Evolutionary conservation across 2,113 vertebrate genomes (phyloP).

Genomic region (Dolichallabes microphthalmus): DNA sequence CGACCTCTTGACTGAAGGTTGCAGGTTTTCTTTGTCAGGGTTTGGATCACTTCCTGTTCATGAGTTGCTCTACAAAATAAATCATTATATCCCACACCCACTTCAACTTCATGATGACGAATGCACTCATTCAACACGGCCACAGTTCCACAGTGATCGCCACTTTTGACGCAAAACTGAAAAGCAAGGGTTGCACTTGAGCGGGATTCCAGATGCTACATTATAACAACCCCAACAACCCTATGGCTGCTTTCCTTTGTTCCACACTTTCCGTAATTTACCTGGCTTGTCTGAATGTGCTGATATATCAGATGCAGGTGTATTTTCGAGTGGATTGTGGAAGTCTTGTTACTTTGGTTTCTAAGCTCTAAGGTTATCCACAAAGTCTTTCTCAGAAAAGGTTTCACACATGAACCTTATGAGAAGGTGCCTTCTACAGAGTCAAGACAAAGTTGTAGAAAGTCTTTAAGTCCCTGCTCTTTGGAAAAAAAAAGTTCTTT

Average conservation of each 20-base stretch:
- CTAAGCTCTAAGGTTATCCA: neutral
- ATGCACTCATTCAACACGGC: neutral
- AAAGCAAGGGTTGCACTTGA: neutral
- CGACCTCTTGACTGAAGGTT: neutral
- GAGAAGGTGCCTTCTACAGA: neutral
- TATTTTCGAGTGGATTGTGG: neutral
- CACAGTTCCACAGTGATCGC: neutral
- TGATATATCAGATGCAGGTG: neutral
- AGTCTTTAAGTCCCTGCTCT: neutral
- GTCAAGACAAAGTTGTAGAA: neutral
- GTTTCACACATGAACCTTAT: neutral
- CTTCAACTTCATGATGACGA: neutral
- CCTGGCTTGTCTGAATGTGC: neutral
- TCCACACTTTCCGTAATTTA: neutral
- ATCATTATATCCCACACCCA: neutral
- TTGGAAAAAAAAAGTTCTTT: neutral
- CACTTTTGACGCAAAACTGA: neutral
- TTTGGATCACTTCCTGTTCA: neutral
- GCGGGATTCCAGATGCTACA: neutral
- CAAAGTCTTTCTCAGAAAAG: neutral
- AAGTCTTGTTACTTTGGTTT: neutral
- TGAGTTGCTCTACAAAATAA: neutral
- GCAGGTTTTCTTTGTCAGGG: too few species aligned
- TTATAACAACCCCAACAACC: neutral
- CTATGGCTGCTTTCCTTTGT: neutral